Evolutionary conservation across 2,797 vertebrate species (phyloP).

Genomic region (Tauraco hartlaubi): DNA sequence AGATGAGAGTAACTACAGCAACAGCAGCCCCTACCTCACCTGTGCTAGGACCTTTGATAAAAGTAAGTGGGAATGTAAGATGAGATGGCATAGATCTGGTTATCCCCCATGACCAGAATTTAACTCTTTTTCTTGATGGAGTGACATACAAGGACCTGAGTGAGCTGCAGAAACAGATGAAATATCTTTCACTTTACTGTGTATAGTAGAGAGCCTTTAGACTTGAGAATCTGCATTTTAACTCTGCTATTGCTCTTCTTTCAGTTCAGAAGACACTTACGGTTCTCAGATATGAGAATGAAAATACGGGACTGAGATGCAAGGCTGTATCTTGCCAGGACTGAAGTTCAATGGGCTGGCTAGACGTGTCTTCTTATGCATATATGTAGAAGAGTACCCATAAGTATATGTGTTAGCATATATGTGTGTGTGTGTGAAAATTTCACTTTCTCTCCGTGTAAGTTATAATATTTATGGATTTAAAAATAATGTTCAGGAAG

Average conservation of each 20-base stretch:
- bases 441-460: rapidly evolving
- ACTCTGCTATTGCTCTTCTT: background rate
- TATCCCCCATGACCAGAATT: background rate
- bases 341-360: background rate
- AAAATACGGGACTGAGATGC: background rate
- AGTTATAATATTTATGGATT: background rate
- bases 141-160: background rate
- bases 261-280: background rate
- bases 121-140: background rate
- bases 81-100: background rate
- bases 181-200: background rate
- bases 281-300: background rate
- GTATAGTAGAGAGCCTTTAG: background rate
- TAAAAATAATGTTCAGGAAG: background rate
- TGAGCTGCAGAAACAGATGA: background rate
- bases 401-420: rapidly evolving
- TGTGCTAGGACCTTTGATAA: background rate
- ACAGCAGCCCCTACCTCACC: background rate
- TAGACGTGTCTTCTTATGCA: background rate
- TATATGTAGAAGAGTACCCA: background rate
- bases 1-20: background rate
- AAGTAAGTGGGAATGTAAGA: background rate
- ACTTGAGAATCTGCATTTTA: background rate
- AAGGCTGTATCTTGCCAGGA: background rate
- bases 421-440: background rate